Evolutionary conservation across 2,113 vertebrate species (phyloP).

Genomic region (Proteles cristata): DNA sequence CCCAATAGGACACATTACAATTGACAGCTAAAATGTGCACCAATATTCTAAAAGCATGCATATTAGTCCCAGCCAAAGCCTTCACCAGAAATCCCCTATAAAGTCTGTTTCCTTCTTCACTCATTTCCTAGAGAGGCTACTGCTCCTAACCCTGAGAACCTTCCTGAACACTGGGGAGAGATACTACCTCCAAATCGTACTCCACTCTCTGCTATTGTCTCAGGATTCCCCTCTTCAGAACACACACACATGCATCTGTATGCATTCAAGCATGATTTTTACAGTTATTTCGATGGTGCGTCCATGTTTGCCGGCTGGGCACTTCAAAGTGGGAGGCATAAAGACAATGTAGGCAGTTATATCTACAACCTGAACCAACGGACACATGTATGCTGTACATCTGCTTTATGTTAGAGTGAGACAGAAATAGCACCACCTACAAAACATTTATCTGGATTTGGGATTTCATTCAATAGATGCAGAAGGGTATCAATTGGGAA

Average conservation of each 20-base stretch:
- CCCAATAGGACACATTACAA: not conserved
- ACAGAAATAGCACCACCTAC: not conserved
- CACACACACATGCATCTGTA: not conserved
- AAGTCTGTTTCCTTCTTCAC: not conserved
- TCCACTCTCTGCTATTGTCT: not conserved
- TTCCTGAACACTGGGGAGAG: not conserved
- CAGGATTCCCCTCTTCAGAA: not conserved
- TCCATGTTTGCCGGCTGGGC: not conserved
- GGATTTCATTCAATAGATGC: conserved; percentile 1
- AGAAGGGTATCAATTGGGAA: conserved; percentile 9
- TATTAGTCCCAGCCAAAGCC: not conserved
- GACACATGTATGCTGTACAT: conserved; percentile 46
- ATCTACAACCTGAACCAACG: conserved; percentile 16
- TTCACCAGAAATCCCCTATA: not conserved
- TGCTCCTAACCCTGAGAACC: not conserved
- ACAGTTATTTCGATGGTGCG: not conserved
- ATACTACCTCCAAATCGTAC: not conserved
- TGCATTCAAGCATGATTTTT: not conserved
- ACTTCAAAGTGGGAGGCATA: not conserved
- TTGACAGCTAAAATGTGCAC: not conserved
- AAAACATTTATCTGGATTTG: not conserved
- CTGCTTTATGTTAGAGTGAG: not conserved
- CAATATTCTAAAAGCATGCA: not conserved
- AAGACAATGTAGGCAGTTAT: not conserved
- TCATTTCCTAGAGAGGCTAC: not conserved